Evolutionary conservation across 2,888 invertebrate genomes (phyloP), one percentile per base, ranked within the genome.

Genomic region (Drosophila anomelani): DNA sequence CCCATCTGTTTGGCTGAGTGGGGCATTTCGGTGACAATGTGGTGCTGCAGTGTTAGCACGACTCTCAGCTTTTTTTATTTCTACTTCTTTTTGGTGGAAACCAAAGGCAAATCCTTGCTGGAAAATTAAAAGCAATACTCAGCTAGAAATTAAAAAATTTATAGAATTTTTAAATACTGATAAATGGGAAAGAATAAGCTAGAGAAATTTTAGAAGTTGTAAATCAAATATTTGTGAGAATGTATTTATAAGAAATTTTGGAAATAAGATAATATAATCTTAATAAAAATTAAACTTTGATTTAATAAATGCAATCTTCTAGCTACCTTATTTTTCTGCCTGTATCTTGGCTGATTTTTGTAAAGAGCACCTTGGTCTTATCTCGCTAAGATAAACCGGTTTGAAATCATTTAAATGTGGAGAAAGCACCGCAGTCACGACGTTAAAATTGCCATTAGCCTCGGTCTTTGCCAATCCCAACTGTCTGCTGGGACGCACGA

Each of bases 41-140:
- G 85, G 82, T 64, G 83, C 9, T 85, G 79, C 39, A 81, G 86
- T 6, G 41, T 43, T 0, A 67, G 80, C 20, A 75, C 85, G 7
- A 58, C 81, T 10, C 20, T 72, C 5, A 86, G 87, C n/a, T 82
- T 89, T 5, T 5, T 90, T 6, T 90, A 88, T 51, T 77, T 89
- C 20, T 32, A 74, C 4, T 32, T 83, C 10, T 86, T 71, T 41
- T 60, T 91, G 10, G 77, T 80, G 17, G 91, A 91, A 63, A 91
- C 92, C 1, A 91, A 88, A 36, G 88, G 90, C 6, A 90, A 86
- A 75, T 80, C 81, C 0, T 47, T 91, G 47, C 68, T 83, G 41
- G 81, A 73, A 32, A 51, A 51, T 15, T 51, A 36, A 20, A 0
- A 6, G 3, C 3, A 12, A 29, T 10, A 12, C n/a, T 47, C n/a